Percentiles rank a stretch among this genome's conserved stretches.
Conservation (phyloP, 2,888 invertebrate genomes). For the Diarsia brunnea region DNA sequence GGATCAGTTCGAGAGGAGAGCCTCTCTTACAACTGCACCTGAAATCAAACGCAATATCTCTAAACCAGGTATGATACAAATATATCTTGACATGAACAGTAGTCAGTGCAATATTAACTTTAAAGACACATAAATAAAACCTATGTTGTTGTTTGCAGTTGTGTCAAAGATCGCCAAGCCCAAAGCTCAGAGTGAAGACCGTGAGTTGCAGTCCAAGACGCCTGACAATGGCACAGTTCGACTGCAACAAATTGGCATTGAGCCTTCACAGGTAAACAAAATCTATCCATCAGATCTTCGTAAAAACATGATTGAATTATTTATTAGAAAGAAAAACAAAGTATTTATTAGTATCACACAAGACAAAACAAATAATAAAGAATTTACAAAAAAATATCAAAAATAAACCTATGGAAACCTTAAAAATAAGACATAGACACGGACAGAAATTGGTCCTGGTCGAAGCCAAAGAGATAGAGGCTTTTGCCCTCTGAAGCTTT, state of each 20-base stretch:
- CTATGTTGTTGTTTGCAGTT: slow-evolving; percentile 69
- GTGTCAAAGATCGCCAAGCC: slow-evolving; percentile 89
- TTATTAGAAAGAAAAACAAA: no score
- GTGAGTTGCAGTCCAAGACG: slow-evolving; percentile 81
- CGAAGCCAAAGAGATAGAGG: no score
- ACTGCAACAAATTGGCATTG: slow-evolving; percentile 89
- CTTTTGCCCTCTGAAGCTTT: no score
- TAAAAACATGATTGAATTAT: no score
- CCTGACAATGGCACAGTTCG: slow-evolving; percentile 84
- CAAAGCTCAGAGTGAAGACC: slow-evolving; percentile 88
- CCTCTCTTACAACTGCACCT: slow-evolving; percentile 90
- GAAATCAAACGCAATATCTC: slow-evolving; percentile 85
- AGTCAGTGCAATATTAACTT: neutral
- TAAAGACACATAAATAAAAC: neutral
- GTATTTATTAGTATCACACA: no score
- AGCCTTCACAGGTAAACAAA: slow-evolving; percentile 83
- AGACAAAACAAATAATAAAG: no score
- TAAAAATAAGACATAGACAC: no score
- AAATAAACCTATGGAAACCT: no score
- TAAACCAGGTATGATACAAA: slow-evolving; percentile 79
- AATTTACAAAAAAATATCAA: no score
- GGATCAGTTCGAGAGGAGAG: slow-evolving; percentile 95
- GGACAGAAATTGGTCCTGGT: no score
- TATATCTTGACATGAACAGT: neutral
- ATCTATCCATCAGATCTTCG: neutral